These are phyloP conservation scores for Syrmaticus mikado DNA, from an alignment of 2,113 vertebrate genomes.

Conservation along the genomic window DNA sequence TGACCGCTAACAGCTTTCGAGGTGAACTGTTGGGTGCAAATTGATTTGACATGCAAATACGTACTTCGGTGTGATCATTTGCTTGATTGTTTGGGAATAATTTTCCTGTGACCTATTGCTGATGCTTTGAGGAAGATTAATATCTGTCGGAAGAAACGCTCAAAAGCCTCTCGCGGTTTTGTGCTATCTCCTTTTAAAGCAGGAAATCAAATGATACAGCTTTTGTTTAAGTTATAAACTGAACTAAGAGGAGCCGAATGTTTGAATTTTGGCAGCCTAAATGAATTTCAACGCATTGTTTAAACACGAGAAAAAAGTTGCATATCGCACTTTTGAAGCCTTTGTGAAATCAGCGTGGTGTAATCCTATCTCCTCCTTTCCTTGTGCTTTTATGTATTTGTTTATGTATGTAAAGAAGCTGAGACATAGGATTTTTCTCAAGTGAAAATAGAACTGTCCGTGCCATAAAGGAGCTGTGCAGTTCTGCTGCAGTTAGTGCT, in stretches of 20 bases:
- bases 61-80: not conserved
- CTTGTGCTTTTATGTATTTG: not conserved
- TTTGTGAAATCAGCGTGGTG: not conserved
- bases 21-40: not conserved
- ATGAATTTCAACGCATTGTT: not conserved
- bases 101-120: not conserved
- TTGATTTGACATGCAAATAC: not conserved
- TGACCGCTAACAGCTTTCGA: not conserved
- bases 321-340: not conserved
- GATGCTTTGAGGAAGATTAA: conserved; percentile 1
- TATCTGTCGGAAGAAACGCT: not conserved
- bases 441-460: not conserved
- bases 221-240: not conserved
- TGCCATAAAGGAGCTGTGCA: not conserved
- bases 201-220: not conserved
- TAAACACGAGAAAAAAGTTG: not conserved
- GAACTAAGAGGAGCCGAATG: not conserved
- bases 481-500: not conserved
- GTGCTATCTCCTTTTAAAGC: not conserved
- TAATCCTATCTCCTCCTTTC: not conserved
- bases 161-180: not conserved
- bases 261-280: not conserved
- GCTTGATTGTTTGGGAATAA: not conserved
- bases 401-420: not conserved
- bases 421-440: not conserved